Evolutionary conservation across 2,888 invertebrate species (phyloP).

Genomic region (Ectemnius cavifrons): DNA sequence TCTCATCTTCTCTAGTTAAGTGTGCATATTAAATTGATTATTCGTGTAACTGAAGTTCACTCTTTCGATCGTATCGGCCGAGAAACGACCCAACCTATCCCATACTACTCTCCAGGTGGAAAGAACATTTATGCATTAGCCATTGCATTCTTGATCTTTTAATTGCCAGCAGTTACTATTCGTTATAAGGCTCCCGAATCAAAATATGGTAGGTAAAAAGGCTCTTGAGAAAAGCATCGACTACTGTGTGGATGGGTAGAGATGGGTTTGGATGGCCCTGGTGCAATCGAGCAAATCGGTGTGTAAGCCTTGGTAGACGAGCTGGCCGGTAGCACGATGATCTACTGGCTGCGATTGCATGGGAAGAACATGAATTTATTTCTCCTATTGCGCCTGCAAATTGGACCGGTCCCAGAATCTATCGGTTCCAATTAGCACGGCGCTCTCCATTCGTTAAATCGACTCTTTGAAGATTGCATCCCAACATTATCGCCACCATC

Average conservation of each 20-base stretch:
- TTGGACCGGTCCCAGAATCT: neutral
- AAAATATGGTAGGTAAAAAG: too few species aligned
- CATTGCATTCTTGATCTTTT: too few species aligned
- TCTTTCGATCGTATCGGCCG: too few species aligned
- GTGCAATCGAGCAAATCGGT: conserved; percentile 36
- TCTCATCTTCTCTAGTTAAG: too few species aligned
- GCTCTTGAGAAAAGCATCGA: conserved; percentile 16
- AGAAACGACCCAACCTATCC: too few species aligned
- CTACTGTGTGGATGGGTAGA: conserved; percentile 6
- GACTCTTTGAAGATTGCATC: neutral
- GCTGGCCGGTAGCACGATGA: conserved; percentile 27
- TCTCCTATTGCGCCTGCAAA: neutral
- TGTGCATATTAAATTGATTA: too few species aligned
- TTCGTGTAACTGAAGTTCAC: too few species aligned
- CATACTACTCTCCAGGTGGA: too few species aligned
- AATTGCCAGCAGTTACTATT: too few species aligned
- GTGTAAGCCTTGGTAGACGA: conserved; percentile 19
- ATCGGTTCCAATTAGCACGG: neutral
- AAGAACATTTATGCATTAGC: too few species aligned
- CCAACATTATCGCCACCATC: neutral
- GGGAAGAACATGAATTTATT: conserved; percentile 9
- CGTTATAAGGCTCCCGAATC: too few species aligned
- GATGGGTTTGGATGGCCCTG: neutral
- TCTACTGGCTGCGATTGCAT: conserved; percentile 34
- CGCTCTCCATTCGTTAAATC: neutral